These are phyloP conservation scores for Nomada ruficornis DNA, from an alignment of 2,888 invertebrate genomes.

Conservation along the genomic window DNA sequence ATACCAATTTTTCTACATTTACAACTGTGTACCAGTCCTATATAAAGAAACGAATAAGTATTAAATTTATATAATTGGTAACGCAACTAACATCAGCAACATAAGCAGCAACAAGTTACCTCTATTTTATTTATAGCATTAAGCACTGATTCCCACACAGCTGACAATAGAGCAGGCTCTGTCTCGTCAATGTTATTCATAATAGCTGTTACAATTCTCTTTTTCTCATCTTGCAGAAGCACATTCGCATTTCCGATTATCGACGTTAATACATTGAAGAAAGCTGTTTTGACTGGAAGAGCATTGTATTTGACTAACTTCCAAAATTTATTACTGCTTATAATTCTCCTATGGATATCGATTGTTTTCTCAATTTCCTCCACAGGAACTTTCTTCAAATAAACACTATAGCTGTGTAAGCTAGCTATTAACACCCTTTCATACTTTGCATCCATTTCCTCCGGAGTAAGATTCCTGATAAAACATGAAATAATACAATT, in stretches of 20 bases:
- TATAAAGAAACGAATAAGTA: conserved; percentile 15
- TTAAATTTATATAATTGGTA: conserved; percentile 10
- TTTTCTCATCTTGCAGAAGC: conserved; percentile 86
- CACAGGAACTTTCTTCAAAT: conserved; percentile 86
- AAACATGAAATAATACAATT: conserved; percentile 26
- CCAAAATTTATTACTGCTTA: conserved; percentile 90
- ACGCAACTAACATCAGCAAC: no score
- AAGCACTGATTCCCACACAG: conserved; percentile 91
- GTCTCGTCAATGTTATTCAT: conserved; percentile 89
- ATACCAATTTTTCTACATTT: conserved; percentile 90
- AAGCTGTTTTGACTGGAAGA: conserved; percentile 86
- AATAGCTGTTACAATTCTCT: conserved; percentile 86
- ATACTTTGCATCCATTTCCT: conserved; percentile 90
- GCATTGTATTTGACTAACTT: conserved; percentile 87
- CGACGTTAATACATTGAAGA: conserved; percentile 88
- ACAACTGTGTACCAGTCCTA: conserved; percentile 90
- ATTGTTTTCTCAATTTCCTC: conserved; percentile 85
- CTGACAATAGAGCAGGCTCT: conserved; percentile 88
- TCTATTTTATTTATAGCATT: conserved; percentile 86
- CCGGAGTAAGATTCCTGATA: conserved; percentile 85
- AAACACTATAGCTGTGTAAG: conserved; percentile 88
- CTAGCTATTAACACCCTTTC: conserved; percentile 88
- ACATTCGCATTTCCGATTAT: conserved; percentile 87
- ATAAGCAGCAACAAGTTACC: conserved; percentile 80
- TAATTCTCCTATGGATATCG: conserved; percentile 85